A percentile compares a stretch with the other conserved stretches of the same genome.
Evolutionary conservation across 1,140 invertebrate genomes (phyloP).

Genomic region (Cotesia glomerata): DNA sequence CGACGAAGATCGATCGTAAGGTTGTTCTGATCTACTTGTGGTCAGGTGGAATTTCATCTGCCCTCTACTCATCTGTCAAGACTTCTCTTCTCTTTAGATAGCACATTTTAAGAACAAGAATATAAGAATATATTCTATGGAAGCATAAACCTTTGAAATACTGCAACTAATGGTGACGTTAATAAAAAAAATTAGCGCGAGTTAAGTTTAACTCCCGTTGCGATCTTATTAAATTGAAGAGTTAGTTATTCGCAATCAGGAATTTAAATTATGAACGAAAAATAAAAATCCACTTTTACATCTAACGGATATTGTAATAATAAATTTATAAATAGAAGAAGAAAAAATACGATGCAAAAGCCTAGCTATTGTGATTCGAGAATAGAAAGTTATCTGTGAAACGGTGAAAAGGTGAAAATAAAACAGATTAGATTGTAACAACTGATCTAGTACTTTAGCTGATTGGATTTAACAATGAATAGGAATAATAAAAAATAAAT

Average conservation of each 20-base stretch:
- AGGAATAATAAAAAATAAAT: background rate
- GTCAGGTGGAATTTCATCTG: constrained; percentile 36
- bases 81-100: too few species aligned
- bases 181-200: background rate
- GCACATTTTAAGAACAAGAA: constrained; percentile 14
- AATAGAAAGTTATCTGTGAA: constrained; percentile 46
- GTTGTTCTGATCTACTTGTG: constrained; percentile 28
- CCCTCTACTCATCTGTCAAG: background rate
- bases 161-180: constrained; percentile 18
- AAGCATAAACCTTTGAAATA: background rate
- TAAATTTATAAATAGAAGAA: background rate
- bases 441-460: constrained; percentile 29
- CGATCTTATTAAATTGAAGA: too few species aligned
- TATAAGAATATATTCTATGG: background rate
- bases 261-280: background rate
- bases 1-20: constrained; percentile 28
- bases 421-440: constrained; percentile 32
- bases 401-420: constrained; percentile 46
- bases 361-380: constrained; percentile 42
- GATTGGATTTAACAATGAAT: background rate
- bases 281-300: constrained; percentile 10
- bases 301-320: background rate
- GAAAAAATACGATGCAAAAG: background rate
- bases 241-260: too few species aligned
- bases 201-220: background rate